These are phyloP conservation scores for Leptonema lineaticorne DNA, from an alignment of 1,140 invertebrate genomes.

Conservation along the genomic window DNA sequence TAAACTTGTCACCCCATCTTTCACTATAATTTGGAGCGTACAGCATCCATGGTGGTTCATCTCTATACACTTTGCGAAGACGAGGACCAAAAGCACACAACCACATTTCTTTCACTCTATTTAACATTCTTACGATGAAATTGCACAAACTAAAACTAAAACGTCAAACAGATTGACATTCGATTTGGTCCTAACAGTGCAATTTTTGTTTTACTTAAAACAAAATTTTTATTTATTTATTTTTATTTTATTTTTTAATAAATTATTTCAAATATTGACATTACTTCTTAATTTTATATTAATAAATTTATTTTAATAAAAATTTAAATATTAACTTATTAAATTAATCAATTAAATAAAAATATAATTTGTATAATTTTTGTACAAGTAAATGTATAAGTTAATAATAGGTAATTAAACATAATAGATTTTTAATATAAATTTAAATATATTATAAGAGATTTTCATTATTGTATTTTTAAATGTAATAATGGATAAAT, in stretches of 20 bases:
- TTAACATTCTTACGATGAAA: constrained; percentile 25
- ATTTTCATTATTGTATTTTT: too few relatives aligned
- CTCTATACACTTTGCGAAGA: constrained; percentile 65
- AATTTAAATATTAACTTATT: background rate
- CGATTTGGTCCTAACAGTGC: background rate
- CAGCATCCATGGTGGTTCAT: constrained; percentile 41
- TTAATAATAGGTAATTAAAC: too few relatives aligned
- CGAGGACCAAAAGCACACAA: constrained; percentile 63
- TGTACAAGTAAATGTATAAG: too few relatives aligned
- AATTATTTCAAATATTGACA: background rate
- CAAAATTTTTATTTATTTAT: background rate
- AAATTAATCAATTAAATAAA: too few relatives aligned
- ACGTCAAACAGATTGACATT: background rate
- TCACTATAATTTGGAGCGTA: constrained; percentile 68
- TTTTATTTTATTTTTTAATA: background rate
- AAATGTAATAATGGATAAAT: too few relatives aligned
- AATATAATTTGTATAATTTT: too few relatives aligned
- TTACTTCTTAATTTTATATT: background rate
- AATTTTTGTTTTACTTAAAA: background rate
- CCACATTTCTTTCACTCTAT: constrained; percentile 37
- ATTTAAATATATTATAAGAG: too few relatives aligned
- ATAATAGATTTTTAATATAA: too few relatives aligned
- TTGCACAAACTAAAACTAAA: background rate
- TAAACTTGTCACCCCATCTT: constrained; percentile 70
- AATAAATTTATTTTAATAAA: background rate